Base-by-base conservation (phyloP, 1,140 invertebrate species). In the Diorhabda carinulata region DNA sequence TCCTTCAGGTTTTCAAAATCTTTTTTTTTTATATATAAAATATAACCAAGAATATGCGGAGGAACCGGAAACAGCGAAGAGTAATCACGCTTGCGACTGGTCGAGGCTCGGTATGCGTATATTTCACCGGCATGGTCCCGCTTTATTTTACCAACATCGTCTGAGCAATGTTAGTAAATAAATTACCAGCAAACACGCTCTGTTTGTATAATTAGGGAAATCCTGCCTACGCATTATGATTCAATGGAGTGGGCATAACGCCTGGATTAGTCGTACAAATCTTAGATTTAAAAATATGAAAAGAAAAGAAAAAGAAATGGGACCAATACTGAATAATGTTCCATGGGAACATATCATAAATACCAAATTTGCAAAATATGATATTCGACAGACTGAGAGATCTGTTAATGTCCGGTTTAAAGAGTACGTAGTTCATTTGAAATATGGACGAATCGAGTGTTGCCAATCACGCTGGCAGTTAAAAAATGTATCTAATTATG, bases 151-250 rank as follows among this genome's bases (percentile, higher is more conserved):
- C 25, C 25, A 25, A 25, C 25, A 70, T 56, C 68, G 68, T 64
- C 66, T 57, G 66, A 58, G 42, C 58, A 61, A 61, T 43, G 43
- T 47, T 25, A 64, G 68, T 65, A 45, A 59, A 72, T 72, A 70
- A 72, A 72, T 72, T 70, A 64, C 68, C n/a, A 25, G 52, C 64
- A 44, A 72, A 63, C 70, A 66, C 67, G 70, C 67, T 72, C 66
- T 65, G 64, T 66, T 69, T 63, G 63, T 67, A 64, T 72, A 72
- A 72, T 72, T 69, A 69, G 58, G 60, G 67, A 72, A 72, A 68
- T 71, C 62, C 57, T 9, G 25, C 0, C 25, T 62, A 45, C 67
- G 64, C 56, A 58, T 57, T 70, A 66, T 44, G 64, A 69, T 69
- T 68, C 61, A 57, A 42, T 63, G 6, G 61, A 40, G 64, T 44